A percentile compares a stretch with the other conserved stretches of the same genome.
Evolutionary conservation across 2,888 invertebrate species (phyloP).

Genomic region (Aphodius sticticus): DNA sequence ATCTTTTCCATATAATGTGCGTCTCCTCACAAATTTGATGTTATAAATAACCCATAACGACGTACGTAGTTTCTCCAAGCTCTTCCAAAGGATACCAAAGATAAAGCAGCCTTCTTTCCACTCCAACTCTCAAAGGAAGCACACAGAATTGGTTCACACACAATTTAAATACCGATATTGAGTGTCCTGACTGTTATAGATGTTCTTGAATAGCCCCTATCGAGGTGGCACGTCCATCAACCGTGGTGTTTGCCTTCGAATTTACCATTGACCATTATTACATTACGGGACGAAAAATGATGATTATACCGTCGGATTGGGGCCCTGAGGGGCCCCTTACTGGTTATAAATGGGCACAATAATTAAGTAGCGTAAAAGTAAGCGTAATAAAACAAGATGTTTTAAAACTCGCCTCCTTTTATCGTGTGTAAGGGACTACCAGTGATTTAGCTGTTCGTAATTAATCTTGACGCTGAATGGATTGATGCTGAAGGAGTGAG

Average conservation of each 20-base stretch:
- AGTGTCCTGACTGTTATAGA: slow-evolving; percentile 12
- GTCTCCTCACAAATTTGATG: neutral
- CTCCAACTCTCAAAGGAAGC: slow-evolving; percentile 8
- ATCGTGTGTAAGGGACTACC: slow-evolving; percentile 20
- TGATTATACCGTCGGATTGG: slow-evolving; percentile 14
- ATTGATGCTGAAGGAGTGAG: neutral
- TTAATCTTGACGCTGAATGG: slow-evolving; percentile 27
- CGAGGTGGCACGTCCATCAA: neutral
- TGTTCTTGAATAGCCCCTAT: neutral
- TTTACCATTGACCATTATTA: neutral
- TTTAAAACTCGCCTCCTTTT: slow-evolving; percentile 34
- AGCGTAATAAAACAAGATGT: slow-evolving; percentile 33
- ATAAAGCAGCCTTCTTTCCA: neutral
- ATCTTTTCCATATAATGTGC: neutral
- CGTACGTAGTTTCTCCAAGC: neutral
- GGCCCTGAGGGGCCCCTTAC: neutral
- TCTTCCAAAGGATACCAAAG: neutral
- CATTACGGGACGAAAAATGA: slow-evolving; percentile 17
- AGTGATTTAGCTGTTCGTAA: slow-evolving; percentile 30
- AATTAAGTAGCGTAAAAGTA: slow-evolving; percentile 32
- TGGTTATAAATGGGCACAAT: slow-evolving; percentile 29
- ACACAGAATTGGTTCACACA: slow-evolving; percentile 20
- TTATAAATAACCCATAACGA: neutral
- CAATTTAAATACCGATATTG: slow-evolving; percentile 18
- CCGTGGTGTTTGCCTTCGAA: neutral